Conservation (phyloP, 2,797 vertebrate genomes). For the Enteromius treurensis region DNA sequence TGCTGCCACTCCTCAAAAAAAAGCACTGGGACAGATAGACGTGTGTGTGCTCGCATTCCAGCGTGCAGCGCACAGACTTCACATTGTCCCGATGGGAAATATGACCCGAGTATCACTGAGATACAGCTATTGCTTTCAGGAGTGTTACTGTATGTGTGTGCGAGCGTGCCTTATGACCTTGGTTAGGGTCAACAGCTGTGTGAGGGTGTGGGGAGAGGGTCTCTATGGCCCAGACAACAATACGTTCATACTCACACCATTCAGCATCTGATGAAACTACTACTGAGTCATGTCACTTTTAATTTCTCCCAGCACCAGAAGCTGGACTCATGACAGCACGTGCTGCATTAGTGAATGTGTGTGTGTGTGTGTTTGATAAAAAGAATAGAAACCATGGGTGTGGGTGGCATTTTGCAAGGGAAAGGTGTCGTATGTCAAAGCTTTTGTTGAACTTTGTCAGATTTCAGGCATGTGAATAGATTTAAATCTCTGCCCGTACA, state of each 20-base stretch:
- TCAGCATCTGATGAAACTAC: constrained; percentile 22
- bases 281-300: constrained; percentile 10
- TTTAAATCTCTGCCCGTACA: background rate
- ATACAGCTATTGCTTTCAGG: constrained; percentile 69
- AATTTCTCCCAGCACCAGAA: constrained; percentile 12
- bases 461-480: constrained; percentile 7
- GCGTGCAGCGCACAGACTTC: constrained; percentile 72
- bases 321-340: constrained; percentile 50
- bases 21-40: constrained; percentile 35
- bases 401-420: background rate
- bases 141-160: constrained; percentile 57
- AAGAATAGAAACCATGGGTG: background rate
- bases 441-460: constrained; percentile 19
- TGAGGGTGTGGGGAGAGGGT: constrained; percentile 70
- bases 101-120: constrained; percentile 69
- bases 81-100: constrained; percentile 81
- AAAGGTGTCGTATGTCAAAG: constrained; percentile 6
- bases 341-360: constrained; percentile 7
- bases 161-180: constrained; percentile 73
- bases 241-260: constrained; percentile 40
- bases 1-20: constrained; percentile 58
- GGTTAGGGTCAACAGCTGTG: constrained; percentile 77
- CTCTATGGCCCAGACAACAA: constrained; percentile 68
- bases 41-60: constrained; percentile 71
- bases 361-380: constrained; percentile 21